Conservation (phyloP, 37 sponge, comb jelly and placozoan genomes). For the Ephydatia muelleri region DNA sequence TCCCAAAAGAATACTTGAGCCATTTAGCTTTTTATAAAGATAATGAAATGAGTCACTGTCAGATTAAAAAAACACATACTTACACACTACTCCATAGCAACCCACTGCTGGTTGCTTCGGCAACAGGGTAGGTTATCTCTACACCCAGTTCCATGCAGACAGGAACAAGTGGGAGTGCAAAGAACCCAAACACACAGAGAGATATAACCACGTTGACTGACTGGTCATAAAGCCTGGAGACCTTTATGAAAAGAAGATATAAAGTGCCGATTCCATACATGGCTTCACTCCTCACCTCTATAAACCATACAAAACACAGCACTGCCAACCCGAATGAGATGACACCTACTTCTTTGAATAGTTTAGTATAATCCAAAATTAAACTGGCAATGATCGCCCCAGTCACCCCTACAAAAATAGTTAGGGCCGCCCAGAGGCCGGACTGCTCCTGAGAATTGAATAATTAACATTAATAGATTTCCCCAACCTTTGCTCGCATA, state of each 20-base stretch:
- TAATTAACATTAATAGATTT: too few relatives aligned
- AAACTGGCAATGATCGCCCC: slow-evolving; percentile 68
- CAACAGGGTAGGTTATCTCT: slow-evolving; percentile 88
- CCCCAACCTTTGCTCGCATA: too few relatives aligned
- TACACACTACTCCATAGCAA: slow-evolving; percentile 79
- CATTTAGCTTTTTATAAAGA: too few relatives aligned
- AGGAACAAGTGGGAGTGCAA: slow-evolving; percentile 77
- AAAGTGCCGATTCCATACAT: too few relatives aligned
- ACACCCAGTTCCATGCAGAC: slow-evolving; percentile 81
- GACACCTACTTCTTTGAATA: slow-evolving; percentile 67
- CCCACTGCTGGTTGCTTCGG: slow-evolving; percentile 85
- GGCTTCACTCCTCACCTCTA: background rate
- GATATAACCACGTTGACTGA: slow-evolving; percentile 31
- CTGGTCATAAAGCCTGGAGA: slow-evolving; percentile 33
- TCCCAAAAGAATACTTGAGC: too few relatives aligned
- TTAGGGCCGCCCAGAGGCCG: slow-evolving; percentile 73
- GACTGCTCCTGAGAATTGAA: slow-evolving; percentile 40
- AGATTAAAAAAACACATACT: slow-evolving; percentile 7
- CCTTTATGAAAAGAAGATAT: background rate
- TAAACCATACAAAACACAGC: slow-evolving; percentile 56
- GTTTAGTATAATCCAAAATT: slow-evolving; percentile 70
- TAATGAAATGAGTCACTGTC: background rate
- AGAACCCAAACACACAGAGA: slow-evolving; percentile 79
- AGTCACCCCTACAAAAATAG: slow-evolving; percentile 70
- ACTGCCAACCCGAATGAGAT: slow-evolving; percentile 33